phyloP scores from a whole-genome alignment of 2,797 vertebrate genomes.

The Spondyliosoma cantharus region DNA sequence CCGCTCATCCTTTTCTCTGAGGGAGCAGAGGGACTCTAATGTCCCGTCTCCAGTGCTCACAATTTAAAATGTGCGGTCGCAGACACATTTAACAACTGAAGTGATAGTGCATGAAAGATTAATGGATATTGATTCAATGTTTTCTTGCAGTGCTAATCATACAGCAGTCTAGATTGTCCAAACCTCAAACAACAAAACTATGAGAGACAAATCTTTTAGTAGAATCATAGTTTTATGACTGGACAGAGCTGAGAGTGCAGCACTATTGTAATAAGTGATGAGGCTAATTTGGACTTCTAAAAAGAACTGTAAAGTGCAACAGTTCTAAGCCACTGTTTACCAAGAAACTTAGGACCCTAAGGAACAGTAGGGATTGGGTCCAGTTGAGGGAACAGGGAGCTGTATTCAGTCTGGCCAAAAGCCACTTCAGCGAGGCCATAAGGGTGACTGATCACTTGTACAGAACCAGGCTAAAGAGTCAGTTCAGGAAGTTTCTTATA shows the following conservation, averaged over 20 bases:
- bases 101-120: conserved; percentile 14
- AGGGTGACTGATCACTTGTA: not conserved
- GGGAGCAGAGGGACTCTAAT: conserved; percentile 26
- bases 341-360: conserved; percentile 6
- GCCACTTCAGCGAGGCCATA: conserved; percentile 8
- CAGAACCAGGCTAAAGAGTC: conserved; percentile 5
- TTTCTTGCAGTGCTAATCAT: conserved; percentile 3
- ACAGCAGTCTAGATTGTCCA: not conserved
- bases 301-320: not conserved
- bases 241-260: not conserved
- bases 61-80: not conserved
- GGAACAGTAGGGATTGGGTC: not conserved
- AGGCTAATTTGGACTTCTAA: not conserved
- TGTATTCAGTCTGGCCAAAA: conserved; percentile 21
- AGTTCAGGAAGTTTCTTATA: conserved; percentile 16
- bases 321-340: not conserved
- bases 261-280: too few relatives aligned
- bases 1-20: conserved; percentile 26
- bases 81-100: conserved; percentile 20
- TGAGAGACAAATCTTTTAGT: not conserved
- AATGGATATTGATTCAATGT: conserved; percentile 14
- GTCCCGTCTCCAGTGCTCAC: conserved; percentile 27
- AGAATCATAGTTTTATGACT: not conserved
- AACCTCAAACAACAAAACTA: conserved; percentile 4
- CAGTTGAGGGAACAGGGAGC: conserved; percentile 1